A percentile compares a stretch with the other conserved stretches of the same genome.
Conservation (phyloP, 2,888 invertebrate genomes). For the Branchinecta sandiegonensis region DNA sequence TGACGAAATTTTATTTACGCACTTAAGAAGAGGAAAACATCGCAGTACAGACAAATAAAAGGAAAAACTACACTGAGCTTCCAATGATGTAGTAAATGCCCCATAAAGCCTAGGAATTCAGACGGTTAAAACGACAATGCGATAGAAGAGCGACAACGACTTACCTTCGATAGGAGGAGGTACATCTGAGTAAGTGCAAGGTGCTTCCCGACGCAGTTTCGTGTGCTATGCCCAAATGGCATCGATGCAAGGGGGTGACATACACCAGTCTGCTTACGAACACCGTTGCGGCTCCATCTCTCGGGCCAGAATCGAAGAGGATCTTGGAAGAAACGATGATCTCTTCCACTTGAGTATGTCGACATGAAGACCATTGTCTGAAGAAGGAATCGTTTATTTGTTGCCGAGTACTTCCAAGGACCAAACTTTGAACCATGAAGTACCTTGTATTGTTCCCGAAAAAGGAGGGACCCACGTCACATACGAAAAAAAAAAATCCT, state of each 20-base stretch:
- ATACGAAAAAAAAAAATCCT: not conserved
- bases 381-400: constrained; percentile 29
- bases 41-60: too few species aligned
- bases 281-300: constrained; percentile 51
- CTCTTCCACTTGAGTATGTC: constrained; percentile 66
- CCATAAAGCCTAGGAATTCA: too few species aligned
- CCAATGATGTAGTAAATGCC: too few species aligned
- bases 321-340: constrained; percentile 49
- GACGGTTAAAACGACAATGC: not conserved
- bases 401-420: too few species aligned
- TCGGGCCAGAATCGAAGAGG: constrained; percentile 55
- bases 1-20: too few species aligned
- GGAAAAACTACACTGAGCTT: too few species aligned
- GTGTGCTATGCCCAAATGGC: constrained; percentile 66
- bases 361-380: constrained; percentile 69
- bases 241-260: constrained; percentile 51
- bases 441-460: too few species aligned
- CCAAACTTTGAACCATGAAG: too few species aligned
- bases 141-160: not conserved
- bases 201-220: constrained; percentile 68
- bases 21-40: too few species aligned
- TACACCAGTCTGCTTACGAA: constrained; percentile 34
- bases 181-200: constrained; percentile 62
- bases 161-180: constrained; percentile 49
- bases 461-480: constrained; percentile 20